These are phyloP conservation scores for Leptobrachium ailaonicum DNA, from an alignment of 2,113 vertebrate species.

Conservation along the genomic window DNA sequence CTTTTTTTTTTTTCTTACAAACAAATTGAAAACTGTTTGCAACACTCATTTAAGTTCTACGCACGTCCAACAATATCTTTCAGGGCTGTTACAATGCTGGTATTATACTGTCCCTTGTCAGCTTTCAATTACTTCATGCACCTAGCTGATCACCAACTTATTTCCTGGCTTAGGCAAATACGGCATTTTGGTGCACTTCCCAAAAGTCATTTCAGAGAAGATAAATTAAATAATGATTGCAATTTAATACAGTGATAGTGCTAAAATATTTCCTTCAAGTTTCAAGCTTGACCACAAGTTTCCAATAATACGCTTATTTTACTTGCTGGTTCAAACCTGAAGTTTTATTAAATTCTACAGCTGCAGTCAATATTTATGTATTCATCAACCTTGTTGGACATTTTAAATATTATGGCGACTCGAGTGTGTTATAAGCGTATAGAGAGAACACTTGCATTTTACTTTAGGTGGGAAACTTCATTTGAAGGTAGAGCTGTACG, in stretches of 20 bases:
- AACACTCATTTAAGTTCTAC: slow-evolving; percentile 58
- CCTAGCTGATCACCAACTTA: slow-evolving; percentile 70
- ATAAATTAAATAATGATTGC: slow-evolving; percentile 82
- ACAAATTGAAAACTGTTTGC: slow-evolving; percentile 64
- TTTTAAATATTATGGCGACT: slow-evolving; percentile 71
- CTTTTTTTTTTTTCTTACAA: slow-evolving; percentile 51
- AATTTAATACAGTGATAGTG: slow-evolving; percentile 81
- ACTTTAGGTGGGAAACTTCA: slow-evolving; percentile 64
- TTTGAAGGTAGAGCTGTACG: slow-evolving; percentile 55
- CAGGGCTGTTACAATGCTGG: slow-evolving; percentile 68
- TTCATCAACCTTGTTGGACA: slow-evolving; percentile 72
- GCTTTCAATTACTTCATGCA: slow-evolving; percentile 70
- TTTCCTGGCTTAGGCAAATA: slow-evolving; percentile 76
- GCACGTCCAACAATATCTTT: slow-evolving; percentile 65
- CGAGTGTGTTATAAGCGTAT: slow-evolving; percentile 62
- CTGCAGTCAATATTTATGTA: slow-evolving; percentile 79
- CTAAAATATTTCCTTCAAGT: slow-evolving; percentile 81
- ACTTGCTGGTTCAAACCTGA: slow-evolving; percentile 72
- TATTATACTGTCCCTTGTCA: slow-evolving; percentile 73
- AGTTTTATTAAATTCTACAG: slow-evolving; percentile 83
- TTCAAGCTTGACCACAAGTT: slow-evolving; percentile 81
- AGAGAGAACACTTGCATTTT: slow-evolving; percentile 63
- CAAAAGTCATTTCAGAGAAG: slow-evolving; percentile 72
- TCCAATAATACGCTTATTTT: slow-evolving; percentile 78
- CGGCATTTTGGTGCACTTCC: slow-evolving; percentile 68